A percentile compares a stretch with the other conserved stretches of the same genome.
phyloP scores from a whole-genome alignment of 2,888 invertebrate genomes.

The Morpho deidamia region DNA sequence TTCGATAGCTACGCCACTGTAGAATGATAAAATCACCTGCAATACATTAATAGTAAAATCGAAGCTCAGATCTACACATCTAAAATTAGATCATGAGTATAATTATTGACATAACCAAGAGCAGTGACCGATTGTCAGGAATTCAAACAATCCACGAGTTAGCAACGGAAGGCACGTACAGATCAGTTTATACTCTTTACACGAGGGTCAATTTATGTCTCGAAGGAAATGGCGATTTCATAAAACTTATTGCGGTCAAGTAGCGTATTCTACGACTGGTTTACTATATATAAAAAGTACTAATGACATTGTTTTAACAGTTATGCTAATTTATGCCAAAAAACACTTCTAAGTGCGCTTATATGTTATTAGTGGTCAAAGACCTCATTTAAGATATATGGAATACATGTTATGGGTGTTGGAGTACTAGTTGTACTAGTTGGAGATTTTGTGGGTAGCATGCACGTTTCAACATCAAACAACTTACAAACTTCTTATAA shows the following conservation, averaged over 20 bases:
- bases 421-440: no score
- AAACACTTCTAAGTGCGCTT: not conserved
- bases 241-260: constrained; percentile 15
- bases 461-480: no score
- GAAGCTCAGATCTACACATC: not conserved
- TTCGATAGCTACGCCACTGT: no score
- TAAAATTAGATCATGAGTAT: constrained; percentile 14
- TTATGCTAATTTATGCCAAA: not conserved
- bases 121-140: constrained; percentile 44
- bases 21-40: no score
- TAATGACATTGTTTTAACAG: not conserved
- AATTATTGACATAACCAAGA: constrained; percentile 31
- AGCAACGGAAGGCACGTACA: constrained; percentile 60
- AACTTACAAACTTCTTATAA: no score
- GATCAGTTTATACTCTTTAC: constrained; percentile 41
- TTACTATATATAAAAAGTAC: constrained; percentile 1
- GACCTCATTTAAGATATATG: no score
- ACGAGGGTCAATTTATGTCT: constrained; percentile 20
- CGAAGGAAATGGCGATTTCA: constrained; percentile 22
- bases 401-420: no score
- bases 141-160: constrained; percentile 54
- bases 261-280: constrained; percentile 9
- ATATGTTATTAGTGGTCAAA: no score
- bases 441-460: no score
- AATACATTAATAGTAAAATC: no score